phyloP scores from a whole-genome alignment of 2,888 invertebrate genomes.

The Seira ritae region DNA sequence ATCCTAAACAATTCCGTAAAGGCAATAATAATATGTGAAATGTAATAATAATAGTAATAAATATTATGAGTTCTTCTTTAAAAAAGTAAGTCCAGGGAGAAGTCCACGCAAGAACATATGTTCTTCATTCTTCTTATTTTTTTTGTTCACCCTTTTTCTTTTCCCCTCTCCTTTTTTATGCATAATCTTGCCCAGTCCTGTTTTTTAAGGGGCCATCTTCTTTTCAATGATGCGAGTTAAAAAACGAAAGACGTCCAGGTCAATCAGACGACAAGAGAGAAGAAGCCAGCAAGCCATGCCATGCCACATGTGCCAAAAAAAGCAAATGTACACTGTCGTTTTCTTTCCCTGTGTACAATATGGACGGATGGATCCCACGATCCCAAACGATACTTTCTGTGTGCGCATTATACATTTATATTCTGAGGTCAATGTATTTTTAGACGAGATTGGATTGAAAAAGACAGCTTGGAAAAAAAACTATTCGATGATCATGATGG shows the following conservation, averaged over 20 bases:
- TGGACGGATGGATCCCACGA: constrained; percentile 13
- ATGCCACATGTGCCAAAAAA: constrained; percentile 27
- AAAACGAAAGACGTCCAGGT: constrained; percentile 17
- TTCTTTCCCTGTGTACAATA: neutral
- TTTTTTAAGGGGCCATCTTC: constrained; percentile 34
- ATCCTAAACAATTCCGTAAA: too few species aligned
- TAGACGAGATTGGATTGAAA: neutral
- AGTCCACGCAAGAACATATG: constrained; percentile 31
- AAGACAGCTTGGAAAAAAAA: neutral
- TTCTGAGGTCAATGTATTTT: constrained; percentile 14
- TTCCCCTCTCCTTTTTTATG: constrained; percentile 30
- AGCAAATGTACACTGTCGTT: constrained; percentile 1
- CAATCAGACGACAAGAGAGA: neutral
- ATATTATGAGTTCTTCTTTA: too few species aligned
- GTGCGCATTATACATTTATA: neutral
- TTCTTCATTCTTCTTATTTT: constrained; percentile 19
- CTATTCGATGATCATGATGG: neutral
- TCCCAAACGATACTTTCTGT: neutral
- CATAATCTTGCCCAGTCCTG: constrained; percentile 8
- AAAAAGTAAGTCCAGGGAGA: neutral
- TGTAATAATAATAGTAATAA: too few species aligned
- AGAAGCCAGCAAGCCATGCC: neutral
- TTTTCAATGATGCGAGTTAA: constrained; percentile 24
- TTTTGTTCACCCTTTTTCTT: constrained; percentile 26
- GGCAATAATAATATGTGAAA: too few species aligned